phyloP scores from a whole-genome alignment of 2,797 vertebrate species.

The Choloepus didactylus region DNA sequence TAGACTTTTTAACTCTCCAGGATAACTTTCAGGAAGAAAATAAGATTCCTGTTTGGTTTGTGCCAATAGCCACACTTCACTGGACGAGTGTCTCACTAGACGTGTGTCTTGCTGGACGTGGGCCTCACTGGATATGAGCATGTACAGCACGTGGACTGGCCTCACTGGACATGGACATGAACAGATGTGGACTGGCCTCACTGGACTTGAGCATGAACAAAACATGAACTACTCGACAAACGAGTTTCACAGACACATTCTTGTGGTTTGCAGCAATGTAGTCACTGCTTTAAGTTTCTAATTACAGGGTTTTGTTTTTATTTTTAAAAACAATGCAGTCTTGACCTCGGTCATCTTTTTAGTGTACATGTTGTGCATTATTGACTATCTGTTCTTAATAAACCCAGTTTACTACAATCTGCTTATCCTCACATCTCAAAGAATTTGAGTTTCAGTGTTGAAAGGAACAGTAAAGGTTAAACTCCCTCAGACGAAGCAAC shows the following conservation, averaged over 20 bases:
- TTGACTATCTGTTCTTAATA: background rate
- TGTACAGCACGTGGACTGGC: background rate
- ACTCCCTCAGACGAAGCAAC: background rate
- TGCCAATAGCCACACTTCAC: background rate
- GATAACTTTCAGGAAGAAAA: background rate
- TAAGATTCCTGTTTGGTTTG: background rate
- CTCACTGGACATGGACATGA: background rate
- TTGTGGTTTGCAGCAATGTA: conserved; percentile 74
- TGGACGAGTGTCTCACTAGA: background rate
- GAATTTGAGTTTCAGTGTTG: background rate
- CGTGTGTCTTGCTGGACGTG: background rate
- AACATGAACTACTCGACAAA: background rate
- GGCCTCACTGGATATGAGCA: background rate
- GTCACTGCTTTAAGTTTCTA: conserved; percentile 68
- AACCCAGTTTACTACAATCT: background rate
- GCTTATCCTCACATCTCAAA: background rate
- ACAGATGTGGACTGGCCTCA: background rate
- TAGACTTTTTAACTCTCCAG: background rate
- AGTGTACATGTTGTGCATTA: background rate
- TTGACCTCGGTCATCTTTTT: background rate
- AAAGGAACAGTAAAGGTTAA: background rate
- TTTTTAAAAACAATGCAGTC: conserved; percentile 62
- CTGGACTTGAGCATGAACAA: background rate
- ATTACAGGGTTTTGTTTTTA: conserved; percentile 73
- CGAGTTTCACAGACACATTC: conserved; percentile 76